Percentiles rank a stretch among this genome's conserved stretches.
Evolutionary conservation across 1,140 invertebrate species (phyloP).

Genomic region (Luehdorfia chinensis): DNA sequence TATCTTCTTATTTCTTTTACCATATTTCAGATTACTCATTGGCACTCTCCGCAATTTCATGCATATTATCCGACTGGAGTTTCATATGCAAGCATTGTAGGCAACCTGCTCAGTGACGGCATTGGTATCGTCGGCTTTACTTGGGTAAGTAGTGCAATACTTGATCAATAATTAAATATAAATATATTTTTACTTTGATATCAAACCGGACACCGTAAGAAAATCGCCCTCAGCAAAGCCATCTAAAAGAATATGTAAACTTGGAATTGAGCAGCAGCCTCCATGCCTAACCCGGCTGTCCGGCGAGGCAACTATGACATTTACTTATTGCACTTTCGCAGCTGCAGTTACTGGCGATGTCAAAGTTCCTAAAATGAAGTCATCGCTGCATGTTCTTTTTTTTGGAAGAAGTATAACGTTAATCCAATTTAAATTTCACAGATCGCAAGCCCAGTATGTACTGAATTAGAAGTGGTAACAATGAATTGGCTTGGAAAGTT

Average conservation of each 20-base stretch:
- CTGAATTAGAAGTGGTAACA: slow-evolving; percentile 95
- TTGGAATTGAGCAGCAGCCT: too few species aligned
- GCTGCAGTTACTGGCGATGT: too few species aligned
- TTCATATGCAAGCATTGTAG: slow-evolving; percentile 90
- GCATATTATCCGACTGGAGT: slow-evolving; percentile 87
- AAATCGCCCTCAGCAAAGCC: too few species aligned
- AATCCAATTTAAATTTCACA: slow-evolving; percentile 76
- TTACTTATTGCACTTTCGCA: slow-evolving; percentile 5
- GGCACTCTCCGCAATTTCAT: slow-evolving; percentile 96
- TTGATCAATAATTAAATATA: too few species aligned
- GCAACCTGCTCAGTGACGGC: slow-evolving; percentile 90
- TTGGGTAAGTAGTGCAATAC: slow-evolving; percentile 92
- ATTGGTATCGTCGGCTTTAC: slow-evolving; percentile 93
- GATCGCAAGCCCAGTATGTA: slow-evolving; percentile 94
- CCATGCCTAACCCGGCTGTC: background rate
- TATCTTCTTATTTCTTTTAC: slow-evolving; percentile 2
- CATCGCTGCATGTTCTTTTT: slow-evolving; percentile 12
- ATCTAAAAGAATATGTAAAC: too few species aligned
- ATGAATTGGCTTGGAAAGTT: slow-evolving; percentile 97
- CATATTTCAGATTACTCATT: slow-evolving; percentile 89
- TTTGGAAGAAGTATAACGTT: slow-evolving; percentile 3
- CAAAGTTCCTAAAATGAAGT: too few species aligned
- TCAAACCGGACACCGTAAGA: too few species aligned
- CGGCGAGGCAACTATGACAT: too few species aligned
- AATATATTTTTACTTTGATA: too few species aligned